Evolutionary conservation across 2,113 vertebrate species (phyloP), one percentile per base, ranked within the genome.

Genomic region (Gopherus flavomarginatus): DNA sequence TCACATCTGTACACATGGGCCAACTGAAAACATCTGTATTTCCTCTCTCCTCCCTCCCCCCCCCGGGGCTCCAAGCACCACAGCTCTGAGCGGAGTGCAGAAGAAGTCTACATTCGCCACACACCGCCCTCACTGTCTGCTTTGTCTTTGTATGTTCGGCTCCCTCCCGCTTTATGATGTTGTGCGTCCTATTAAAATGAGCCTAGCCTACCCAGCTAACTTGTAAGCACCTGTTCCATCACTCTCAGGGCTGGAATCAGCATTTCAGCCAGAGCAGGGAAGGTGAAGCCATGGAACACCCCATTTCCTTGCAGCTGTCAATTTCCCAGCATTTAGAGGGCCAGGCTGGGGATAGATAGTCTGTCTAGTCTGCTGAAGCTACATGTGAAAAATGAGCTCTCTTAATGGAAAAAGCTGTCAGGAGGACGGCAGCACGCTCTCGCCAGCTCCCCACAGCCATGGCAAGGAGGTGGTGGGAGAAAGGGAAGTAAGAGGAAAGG

Each of bases 31-130:
- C 0, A 14, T 42, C 57, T 83, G 59, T 2, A 56, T 47, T 31
- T 69, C 56, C 84, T 9, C 0, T 0, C 88, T 57, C n/a, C 6
- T 5, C 31, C 0, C 53, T 8, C 21, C 21, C 53, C 21, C 53
- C 53, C 21, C 14, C 4, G 31, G 31, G 19, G 21, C 9, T 75
- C 72, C 72, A 24, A 35, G 38, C 9, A 38, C 22, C 72, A 75
- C 22, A 24, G 38, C 72, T 42, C 72, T 38, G 72, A 11, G 22
- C 22, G 2, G 42, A 77, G 22, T 27, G 22, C 22, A 44, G 72
- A 77, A 44, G 38, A 77, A 44, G 22, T 24, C 72, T 77, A 42
- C 38, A 24, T 13, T 47, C 6, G 11, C 24, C 26, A 11, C 24
- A 42, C 11, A 26, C 42, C 26, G 72, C 38, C 38, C 57, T 83